These are phyloP conservation scores for Bucco capensis DNA, from an alignment of 2,113 vertebrate species.

Conservation along the genomic window DNA sequence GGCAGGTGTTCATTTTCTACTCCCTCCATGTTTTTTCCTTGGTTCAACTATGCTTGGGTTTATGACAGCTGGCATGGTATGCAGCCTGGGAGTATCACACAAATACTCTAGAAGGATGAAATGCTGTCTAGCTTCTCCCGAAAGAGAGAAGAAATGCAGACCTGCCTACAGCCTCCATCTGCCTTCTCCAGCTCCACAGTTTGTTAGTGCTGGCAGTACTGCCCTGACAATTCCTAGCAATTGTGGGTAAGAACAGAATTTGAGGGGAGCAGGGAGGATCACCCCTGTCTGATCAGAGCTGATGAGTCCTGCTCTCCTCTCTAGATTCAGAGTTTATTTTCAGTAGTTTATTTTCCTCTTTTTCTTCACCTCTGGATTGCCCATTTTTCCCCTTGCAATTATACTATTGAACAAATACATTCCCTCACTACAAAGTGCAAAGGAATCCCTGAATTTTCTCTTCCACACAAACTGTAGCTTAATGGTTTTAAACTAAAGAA, in stretches of 20 bases:
- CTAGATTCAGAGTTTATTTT: neutral
- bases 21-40: neutral
- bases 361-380: neutral
- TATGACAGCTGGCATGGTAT: rapidly evolving
- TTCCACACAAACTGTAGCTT: neutral
- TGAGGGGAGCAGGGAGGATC: neutral
- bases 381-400: neutral
- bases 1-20: neutral
- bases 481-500: neutral
- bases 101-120: neutral
- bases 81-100: neutral
- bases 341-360: neutral
- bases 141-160: neutral
- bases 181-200: neutral
- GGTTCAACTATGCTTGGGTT: neutral
- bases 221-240: neutral
- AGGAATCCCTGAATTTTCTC: neutral
- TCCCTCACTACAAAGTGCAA: neutral
- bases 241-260: neutral
- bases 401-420: neutral
- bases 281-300: neutral
- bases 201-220: neutral
- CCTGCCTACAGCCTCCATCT: neutral
- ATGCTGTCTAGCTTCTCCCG: neutral
- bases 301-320: neutral